phyloP scores from a whole-genome alignment of 1,140 invertebrate species.

The Laodelphax striatellus region DNA sequence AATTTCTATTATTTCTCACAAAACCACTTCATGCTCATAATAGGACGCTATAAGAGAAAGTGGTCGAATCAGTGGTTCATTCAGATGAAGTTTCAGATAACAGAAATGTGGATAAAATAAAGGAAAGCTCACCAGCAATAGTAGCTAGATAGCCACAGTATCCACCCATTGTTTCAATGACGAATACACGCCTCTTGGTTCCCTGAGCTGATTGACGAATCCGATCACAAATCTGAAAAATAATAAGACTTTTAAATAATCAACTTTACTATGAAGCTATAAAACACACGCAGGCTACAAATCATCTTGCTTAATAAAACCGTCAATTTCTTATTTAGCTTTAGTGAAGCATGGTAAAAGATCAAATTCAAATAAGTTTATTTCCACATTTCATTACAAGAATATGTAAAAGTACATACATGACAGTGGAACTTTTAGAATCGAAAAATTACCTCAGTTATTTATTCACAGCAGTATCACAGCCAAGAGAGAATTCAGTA shows the following conservation, averaged over 20 bases:
- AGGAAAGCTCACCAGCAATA: slow-evolving; percentile 51
- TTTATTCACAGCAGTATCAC: slow-evolving; percentile 97
- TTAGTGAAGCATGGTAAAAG: too few species aligned
- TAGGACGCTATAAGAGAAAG: not conserved
- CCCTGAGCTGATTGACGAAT: slow-evolving; percentile 91
- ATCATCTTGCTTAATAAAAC: too few species aligned
- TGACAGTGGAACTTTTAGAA: too few species aligned
- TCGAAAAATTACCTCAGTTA: slow-evolving; percentile 63
- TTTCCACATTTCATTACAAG: too few species aligned
- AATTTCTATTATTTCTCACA: too few species aligned
- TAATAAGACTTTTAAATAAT: slow-evolving; percentile 26
- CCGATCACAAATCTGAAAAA: slow-evolving; percentile 78
- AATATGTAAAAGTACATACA: too few species aligned
- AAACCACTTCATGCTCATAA: too few species aligned
- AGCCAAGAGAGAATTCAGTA: slow-evolving; percentile 95
- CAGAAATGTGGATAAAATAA: slow-evolving; percentile 1
- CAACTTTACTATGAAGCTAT: too few species aligned
- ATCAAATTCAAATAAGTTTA: too few species aligned
- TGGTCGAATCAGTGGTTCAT: too few species aligned
- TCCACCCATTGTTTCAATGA: slow-evolving; percentile 99
- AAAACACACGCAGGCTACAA: too few species aligned
- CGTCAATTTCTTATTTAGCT: too few species aligned
- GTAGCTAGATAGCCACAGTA: slow-evolving; percentile 97
- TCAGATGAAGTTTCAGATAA: not conserved
- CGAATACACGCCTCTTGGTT: slow-evolving; percentile 87